Evolutionary conservation across 2,797 vertebrate species (phyloP).

Genomic region (Harpagifer antarcticus): DNA sequence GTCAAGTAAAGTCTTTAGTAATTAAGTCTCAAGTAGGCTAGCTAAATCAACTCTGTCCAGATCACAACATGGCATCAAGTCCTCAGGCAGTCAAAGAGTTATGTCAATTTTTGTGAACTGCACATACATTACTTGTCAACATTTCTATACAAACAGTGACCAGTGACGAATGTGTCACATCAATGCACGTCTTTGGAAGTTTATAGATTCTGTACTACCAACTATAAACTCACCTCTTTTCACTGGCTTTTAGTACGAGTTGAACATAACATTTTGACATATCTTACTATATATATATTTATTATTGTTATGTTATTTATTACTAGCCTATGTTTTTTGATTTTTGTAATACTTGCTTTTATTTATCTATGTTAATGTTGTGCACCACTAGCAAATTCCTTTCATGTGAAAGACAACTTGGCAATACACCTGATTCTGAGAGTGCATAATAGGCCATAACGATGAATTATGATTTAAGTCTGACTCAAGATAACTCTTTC

Average conservation of each 20-base stretch:
- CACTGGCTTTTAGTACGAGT: too few relatives aligned
- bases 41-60: not conserved
- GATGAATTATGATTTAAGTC: not conserved
- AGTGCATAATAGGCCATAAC: too few relatives aligned
- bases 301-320: not conserved
- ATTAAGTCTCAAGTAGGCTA: not conserved
- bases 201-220: too few relatives aligned
- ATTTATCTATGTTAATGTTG: not conserved
- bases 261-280: too few relatives aligned
- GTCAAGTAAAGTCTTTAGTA: not conserved
- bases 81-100: too few relatives aligned
- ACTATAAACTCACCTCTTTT: too few relatives aligned
- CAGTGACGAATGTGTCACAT: too few relatives aligned
- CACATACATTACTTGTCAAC: too few relatives aligned
- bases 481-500: not conserved
- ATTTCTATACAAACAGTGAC: too few relatives aligned
- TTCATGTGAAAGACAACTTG: not conserved
- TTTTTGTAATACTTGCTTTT: not conserved
- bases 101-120: not conserved
- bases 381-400: not conserved
- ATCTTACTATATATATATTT: not conserved
- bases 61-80: not conserved
- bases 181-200: too few relatives aligned
- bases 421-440: not conserved
- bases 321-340: not conserved